Base-by-base conservation (phyloP, 2,888 invertebrate species). In the Rhingia campestris region DNA sequence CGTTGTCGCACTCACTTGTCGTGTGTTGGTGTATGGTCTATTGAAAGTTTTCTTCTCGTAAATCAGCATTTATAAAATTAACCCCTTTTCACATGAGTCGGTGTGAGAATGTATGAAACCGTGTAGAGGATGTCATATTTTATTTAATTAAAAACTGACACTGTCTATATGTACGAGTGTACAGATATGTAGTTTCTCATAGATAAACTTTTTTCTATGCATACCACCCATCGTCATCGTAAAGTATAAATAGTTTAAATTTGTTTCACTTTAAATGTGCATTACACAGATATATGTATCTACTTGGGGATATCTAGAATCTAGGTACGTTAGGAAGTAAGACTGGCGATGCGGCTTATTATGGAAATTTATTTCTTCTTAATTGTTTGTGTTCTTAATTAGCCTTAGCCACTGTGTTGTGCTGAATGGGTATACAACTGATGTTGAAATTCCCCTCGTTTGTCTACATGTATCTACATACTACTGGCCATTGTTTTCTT, bases 41-140 rank as follows among this genome's bases (percentile, higher is more conserved):
- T 84, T 84, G 79, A 84, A 84, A 84, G 82, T 84, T 84, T 84
- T 86, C 79, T 87, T 84, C 81, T 75, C 87, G 82, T 82, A 74
- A 74, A 86, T 85, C 86, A 86, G 81, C 86, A 86, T 86, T 86
- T 87, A 87, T 87, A 86, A 86, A 87, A 87, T 87, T 86, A 86
- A 86, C 86, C 82, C 86, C 86, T 86, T 86, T 75, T 84, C 82
- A 86, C 79, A 73, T 74, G 69, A 73, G 76, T 53, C 61, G 73
- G 61, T 81, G 72, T 72, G 66, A 49, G 47, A 56, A 37, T 47
- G 72, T 66, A 72, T 76, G 66, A 63, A 82, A 72, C 61, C 56
- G 41, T 72, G 59, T 63, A 39, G 77, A 82, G 81, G 81, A 82
- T 77, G 81, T 77, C 81, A 84, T 84, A 84, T 84, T 74, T 79